These are phyloP conservation scores for Entelurus aequoreus DNA, from an alignment of 2,113 vertebrate species.

Conservation along the genomic window DNA sequence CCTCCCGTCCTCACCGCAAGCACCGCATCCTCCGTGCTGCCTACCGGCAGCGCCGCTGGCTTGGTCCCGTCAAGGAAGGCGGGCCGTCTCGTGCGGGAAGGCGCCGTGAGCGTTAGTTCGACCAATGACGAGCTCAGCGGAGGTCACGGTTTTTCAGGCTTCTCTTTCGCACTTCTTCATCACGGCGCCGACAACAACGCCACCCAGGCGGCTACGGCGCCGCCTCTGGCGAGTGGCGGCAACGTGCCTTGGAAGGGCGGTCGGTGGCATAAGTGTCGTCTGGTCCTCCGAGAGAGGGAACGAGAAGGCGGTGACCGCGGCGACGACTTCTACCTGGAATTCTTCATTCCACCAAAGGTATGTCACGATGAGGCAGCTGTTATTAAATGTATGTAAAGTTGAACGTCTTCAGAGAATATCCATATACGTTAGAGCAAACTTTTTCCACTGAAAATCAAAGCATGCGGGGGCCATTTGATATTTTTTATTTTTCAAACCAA, in stretches of 20 bases:
- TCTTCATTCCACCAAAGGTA: constrained; percentile 90
- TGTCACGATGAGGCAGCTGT: constrained; percentile 19
- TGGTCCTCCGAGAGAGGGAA: constrained; percentile 78
- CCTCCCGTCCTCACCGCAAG: constrained; percentile 49
- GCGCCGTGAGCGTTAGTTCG: constrained; percentile 70
- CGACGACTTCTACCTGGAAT: constrained; percentile 83
- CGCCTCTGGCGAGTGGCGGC: constrained; percentile 59
- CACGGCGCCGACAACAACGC: constrained; percentile 67
- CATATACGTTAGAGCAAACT: no score
- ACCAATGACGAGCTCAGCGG: constrained; percentile 65
- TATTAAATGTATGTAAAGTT: no score
- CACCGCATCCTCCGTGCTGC: constrained; percentile 37
- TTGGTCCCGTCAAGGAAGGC: constrained; percentile 48
- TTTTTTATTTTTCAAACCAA: no score
- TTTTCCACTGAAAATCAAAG: no score
- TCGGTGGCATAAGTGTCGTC: constrained; percentile 86
- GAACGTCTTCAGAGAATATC: no score
- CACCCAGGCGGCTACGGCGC: constrained; percentile 2
- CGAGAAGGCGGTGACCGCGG: constrained; percentile 66
- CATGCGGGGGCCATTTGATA: no score
- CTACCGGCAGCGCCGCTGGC: constrained; percentile 45
- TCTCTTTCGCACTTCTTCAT: constrained; percentile 70
- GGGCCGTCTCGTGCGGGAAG: constrained; percentile 72
- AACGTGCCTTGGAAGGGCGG: constrained; percentile 65
- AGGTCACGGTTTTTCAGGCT: constrained; percentile 63